A percentile compares a stretch with the other conserved stretches of the same genome.
These are phyloP conservation scores for Torymus texanus DNA, from an alignment of 2,888 invertebrate genomes.

Conservation along the genomic window DNA sequence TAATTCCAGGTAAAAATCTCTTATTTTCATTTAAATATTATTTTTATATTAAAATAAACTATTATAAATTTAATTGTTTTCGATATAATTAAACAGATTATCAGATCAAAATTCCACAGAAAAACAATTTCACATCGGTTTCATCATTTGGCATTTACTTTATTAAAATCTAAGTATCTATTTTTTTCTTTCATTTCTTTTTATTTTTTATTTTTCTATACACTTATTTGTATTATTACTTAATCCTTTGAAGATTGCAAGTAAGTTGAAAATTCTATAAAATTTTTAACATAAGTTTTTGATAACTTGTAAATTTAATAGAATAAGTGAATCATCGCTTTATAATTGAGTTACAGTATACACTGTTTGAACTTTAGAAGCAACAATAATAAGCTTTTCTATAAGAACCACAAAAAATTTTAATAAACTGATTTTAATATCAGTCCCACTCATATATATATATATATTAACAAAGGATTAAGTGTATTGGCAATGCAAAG, in stretches of 20 bases:
- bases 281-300: too few species aligned
- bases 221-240: not conserved
- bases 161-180: conserved; percentile 10
- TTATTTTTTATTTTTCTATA: not conserved
- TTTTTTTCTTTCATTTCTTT: conserved; percentile 3
- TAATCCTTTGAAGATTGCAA: conserved; percentile 33
- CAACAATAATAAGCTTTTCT: too few species aligned
- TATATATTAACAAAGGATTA: conserved; percentile 21
- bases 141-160: conserved; percentile 2
- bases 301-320: too few species aligned
- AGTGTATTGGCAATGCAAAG: conserved; percentile 9
- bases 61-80: not conserved
- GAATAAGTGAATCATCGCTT: too few species aligned
- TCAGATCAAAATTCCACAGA: not conserved
- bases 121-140: not conserved
- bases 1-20: conserved; percentile 24
- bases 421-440: too few species aligned
- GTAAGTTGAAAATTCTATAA: too few species aligned
- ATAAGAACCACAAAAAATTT: too few species aligned
- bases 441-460: too few species aligned
- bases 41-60: conserved; percentile 7
- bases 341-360: too few species aligned
- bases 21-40: conserved; percentile 21
- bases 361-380: too few species aligned
- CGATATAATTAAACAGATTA: not conserved